Base-by-base conservation (phyloP, 2,888 invertebrate species). In the Cerceris rybyensis region DNA sequence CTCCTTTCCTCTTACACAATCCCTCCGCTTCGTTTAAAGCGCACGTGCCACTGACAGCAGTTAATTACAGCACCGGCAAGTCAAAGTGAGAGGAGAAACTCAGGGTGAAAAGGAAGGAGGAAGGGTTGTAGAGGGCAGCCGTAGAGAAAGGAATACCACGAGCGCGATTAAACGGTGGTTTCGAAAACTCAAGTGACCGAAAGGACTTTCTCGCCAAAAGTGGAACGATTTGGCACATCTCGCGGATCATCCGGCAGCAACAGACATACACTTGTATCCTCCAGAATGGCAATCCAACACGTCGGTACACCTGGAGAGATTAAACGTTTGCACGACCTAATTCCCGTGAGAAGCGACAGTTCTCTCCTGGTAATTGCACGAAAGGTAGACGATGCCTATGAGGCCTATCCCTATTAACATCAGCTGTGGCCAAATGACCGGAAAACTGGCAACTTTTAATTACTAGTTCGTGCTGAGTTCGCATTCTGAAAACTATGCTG, bases 21-120 rank as follows among this genome's bases (percentile, higher is more conserved):
- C 14, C 46, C 43, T 28, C 46, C 60, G 55, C 58, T 60, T 64
- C 70, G 70, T 69, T 75, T 65, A 50, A 68, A 75, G 77, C 72
- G 73, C 84, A 80, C 81, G 81, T 88, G 88, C 83, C 73, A 78
- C 85, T 88, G 88, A 88, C 86, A 86, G 88, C 85, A 86, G 86
- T 88, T 86, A 88, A 88, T 87, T 88, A 86, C 84, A 80, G 72
- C 79, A 52, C 64, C 73, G 52, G 67, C 61, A 60, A 85, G 80
- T 86, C 83, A 81, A 82, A 83, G 72, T 59, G 63, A 39, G 70
- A 41, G 49, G 67, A 41, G 64, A 39, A 49, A 60, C 6, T 41
- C 14, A 14, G 39, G 46, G 41, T 52, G 42, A 16, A 57, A 7
- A 58, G 60, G 52, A 65, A n/a, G 54, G 69, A 74, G 49, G 14